phyloP scores from a whole-genome alignment of 2,888 invertebrate species.

The Drosophila demipolita region DNA sequence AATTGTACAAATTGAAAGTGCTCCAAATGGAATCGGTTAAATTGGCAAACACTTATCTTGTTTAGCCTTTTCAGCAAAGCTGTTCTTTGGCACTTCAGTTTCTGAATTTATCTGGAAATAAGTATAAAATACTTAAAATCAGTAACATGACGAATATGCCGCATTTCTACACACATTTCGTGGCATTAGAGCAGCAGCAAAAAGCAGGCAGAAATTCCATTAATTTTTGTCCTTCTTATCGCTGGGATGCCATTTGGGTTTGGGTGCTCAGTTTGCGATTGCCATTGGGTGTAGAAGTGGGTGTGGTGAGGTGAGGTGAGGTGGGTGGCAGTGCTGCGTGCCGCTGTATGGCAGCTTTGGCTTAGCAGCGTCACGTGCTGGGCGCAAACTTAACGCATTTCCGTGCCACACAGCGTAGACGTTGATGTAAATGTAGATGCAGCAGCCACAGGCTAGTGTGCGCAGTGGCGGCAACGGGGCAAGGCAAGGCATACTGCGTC shows the following conservation, averaged over 20 bases:
- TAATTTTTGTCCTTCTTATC: constrained; percentile 83
- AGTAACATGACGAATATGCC: constrained; percentile 29
- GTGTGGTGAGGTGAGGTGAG: constrained; percentile 2
- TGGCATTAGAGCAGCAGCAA: constrained; percentile 47
- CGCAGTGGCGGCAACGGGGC: not conserved
- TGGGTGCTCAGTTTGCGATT: constrained; percentile 28
- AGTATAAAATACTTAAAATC: not conserved
- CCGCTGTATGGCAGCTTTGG: constrained; percentile 79
- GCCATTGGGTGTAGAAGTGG: constrained; percentile 28
- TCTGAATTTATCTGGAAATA: not conserved
- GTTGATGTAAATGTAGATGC: constrained; percentile 19
- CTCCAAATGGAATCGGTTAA: not conserved
- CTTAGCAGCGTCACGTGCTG: constrained; percentile 78
- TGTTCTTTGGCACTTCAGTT: not conserved
- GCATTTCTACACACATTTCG: constrained; percentile 15
- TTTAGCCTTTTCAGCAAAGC: not conserved
- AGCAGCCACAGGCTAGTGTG: constrained; percentile 8
- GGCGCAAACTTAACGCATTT: constrained; percentile 81
- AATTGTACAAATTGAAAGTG: not conserved
- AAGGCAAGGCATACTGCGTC: not conserved
- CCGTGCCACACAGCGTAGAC: constrained; percentile 57
- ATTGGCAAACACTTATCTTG: not conserved
- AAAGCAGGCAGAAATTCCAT: constrained; percentile 82
- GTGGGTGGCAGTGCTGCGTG: constrained; percentile 62
- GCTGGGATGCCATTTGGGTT: constrained; percentile 49